A percentile compares a stretch with the other conserved stretches of the same genome.
phyloP scores from a whole-genome alignment of 2,113 vertebrate species.

The Acanthisitta chloris region DNA sequence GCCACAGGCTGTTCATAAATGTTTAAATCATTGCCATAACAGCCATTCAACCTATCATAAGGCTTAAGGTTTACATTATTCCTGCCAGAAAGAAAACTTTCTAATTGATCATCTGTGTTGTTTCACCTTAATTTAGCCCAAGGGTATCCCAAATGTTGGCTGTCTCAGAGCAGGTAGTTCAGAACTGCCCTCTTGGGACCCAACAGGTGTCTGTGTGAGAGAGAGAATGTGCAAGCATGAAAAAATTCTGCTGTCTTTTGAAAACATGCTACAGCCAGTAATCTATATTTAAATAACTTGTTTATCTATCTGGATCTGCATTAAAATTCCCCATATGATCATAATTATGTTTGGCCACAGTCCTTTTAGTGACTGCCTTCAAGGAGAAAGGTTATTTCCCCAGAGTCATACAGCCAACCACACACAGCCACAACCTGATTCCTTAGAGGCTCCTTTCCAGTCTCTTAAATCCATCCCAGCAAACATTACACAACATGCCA shows the following conservation, averaged over 20 bases:
- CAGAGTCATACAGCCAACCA: background rate
- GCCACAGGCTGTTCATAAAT: background rate
- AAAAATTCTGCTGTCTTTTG: background rate
- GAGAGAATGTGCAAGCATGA: background rate
- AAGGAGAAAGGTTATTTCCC: background rate
- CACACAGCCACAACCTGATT: background rate
- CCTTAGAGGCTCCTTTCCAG: background rate
- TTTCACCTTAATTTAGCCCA: background rate
- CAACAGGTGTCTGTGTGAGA: background rate
- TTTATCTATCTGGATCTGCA: background rate
- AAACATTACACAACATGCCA: background rate
- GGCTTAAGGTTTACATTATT: background rate
- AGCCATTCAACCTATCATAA: background rate
- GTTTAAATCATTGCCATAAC: background rate
- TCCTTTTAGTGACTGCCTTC: background rate
- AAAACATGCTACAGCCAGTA: background rate
- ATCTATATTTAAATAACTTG: background rate
- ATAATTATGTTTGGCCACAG: background rate
- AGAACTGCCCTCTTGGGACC: background rate
- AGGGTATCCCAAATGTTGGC: background rate
- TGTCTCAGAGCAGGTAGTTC: background rate
- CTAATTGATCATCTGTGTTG: background rate
- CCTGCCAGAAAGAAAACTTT: background rate
- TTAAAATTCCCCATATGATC: background rate
- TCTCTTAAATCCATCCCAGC: background rate